Conservation (phyloP, 2,888 invertebrate genomes). For the Seladonia tumulorum region DNA sequence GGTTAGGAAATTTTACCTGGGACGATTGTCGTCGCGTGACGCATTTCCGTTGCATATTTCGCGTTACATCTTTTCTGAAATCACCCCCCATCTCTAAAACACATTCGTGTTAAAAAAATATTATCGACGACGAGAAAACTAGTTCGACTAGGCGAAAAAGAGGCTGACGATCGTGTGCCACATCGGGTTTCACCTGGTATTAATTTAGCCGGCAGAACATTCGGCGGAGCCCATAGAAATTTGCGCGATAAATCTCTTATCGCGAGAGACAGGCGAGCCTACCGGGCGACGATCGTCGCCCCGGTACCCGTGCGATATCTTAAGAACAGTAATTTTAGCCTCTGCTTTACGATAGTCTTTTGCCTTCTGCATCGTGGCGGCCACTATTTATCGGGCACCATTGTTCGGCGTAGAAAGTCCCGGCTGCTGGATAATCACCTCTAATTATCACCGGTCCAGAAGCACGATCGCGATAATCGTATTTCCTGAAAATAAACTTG, state of each 20-base stretch:
- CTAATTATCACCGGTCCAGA: conserved; percentile 71
- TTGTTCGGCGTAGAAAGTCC: conserved; percentile 71
- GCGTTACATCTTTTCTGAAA: too few species aligned
- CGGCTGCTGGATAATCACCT: conserved; percentile 66
- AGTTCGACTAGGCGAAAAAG: conserved; percentile 1
- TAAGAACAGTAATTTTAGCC: conserved; percentile 68
- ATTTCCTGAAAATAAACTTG: conserved; percentile 60
- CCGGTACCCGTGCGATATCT: conserved; percentile 54
- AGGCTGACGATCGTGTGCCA: conserved; percentile 33
- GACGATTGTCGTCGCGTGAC: too few species aligned
- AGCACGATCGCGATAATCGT: conserved; percentile 70
- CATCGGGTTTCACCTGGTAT: conserved; percentile 38
- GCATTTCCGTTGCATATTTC: too few species aligned
- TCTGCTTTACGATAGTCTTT: conserved; percentile 61
- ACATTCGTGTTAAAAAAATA: too few species aligned
- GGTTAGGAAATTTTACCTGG: too few species aligned
- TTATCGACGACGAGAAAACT: too few species aligned
- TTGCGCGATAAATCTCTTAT: conserved; percentile 65
- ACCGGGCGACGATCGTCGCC: conserved; percentile 50
- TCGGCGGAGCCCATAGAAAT: conserved; percentile 54
- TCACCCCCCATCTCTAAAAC: too few species aligned
- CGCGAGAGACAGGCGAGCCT: conserved; percentile 39
- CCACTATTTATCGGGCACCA: conserved; percentile 68
- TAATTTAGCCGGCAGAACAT: conserved; percentile 46
- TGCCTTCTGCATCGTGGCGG: conserved; percentile 50